Conservation (phyloP, 2,888 invertebrate genomes). For the Helicoverpa assulta region DNA sequence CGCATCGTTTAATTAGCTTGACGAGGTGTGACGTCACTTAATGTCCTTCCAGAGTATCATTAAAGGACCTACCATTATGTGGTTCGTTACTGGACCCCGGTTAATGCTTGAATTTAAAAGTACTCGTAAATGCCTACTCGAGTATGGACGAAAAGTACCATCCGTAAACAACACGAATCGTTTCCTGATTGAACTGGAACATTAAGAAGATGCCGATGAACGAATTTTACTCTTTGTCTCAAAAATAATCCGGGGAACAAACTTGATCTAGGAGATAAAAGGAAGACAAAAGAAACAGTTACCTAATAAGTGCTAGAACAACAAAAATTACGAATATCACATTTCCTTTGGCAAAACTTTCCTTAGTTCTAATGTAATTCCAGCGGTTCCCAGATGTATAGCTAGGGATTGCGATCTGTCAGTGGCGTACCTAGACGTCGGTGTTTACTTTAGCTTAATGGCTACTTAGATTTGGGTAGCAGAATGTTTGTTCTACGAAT, state of each 20-base stretch:
- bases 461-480: neutral
- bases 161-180: no score
- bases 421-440: neutral
- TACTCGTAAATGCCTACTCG: no score
- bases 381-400: neutral
- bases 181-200: no score
- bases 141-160: no score
- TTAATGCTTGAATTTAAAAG: constrained; percentile 2
- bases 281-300: no score
- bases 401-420: neutral
- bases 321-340: neutral
- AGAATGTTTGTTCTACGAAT: neutral
- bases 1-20: constrained; percentile 65
- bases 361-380: neutral
- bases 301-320: neutral
- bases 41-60: constrained; percentile 45
- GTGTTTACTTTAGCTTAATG: neutral
- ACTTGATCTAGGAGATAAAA: no score
- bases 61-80: constrained; percentile 35
- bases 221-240: no score
- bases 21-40: constrained; percentile 46
- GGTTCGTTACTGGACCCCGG: constrained; percentile 6
- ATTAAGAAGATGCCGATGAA: no score
- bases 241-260: no score
- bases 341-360: neutral